Percentiles rank a stretch among this genome's conserved stretches.
Conservation (phyloP, 1,140 invertebrate species). For the Scaptomyza graminum region DNA sequence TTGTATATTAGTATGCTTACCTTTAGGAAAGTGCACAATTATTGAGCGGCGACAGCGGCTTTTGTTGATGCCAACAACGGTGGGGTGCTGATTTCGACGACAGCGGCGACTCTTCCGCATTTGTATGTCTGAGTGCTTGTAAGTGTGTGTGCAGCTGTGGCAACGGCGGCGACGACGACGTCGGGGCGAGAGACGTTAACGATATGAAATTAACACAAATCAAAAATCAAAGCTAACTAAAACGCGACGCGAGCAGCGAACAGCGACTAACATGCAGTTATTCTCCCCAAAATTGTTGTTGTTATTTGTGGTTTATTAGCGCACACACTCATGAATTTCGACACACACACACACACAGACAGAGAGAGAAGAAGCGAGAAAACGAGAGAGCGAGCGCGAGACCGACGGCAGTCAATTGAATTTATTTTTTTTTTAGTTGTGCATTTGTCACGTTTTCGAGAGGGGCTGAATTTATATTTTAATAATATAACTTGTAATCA, state of each 20-base stretch:
- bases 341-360: slow-evolving; percentile 23
- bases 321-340: slow-evolving; percentile 34
- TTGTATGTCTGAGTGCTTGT: slow-evolving; percentile 42
- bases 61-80: slow-evolving; percentile 46
- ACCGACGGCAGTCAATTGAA: slow-evolving; percentile 46
- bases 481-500: slow-evolving; percentile 69
- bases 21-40: slow-evolving; percentile 61
- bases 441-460: slow-evolving; percentile 75
- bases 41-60: slow-evolving; percentile 41
- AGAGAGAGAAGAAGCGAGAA: slow-evolving; percentile 10
- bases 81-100: slow-evolving; percentile 34
- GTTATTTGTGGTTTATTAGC: slow-evolving; percentile 49
- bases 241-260: slow-evolving; percentile 32
- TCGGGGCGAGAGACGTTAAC: slow-evolving; percentile 21
- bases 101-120: slow-evolving; percentile 57
- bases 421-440: slow-evolving; percentile 31
- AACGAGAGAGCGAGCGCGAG: slow-evolving; percentile 14
- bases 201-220: slow-evolving; percentile 36
- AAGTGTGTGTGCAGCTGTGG: slow-evolving; percentile 23
- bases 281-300: slow-evolving; percentile 46
- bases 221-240: slow-evolving; percentile 35
- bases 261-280: slow-evolving; percentile 44
- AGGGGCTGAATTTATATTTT: slow-evolving; percentile 43
- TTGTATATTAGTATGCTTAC: slow-evolving; percentile 35
- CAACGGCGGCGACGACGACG: slow-evolving; percentile 10